Conservation (phyloP, 30 jellyfish, hydroid and myxozoan species). For the Rhopilema esculentum region DNA sequence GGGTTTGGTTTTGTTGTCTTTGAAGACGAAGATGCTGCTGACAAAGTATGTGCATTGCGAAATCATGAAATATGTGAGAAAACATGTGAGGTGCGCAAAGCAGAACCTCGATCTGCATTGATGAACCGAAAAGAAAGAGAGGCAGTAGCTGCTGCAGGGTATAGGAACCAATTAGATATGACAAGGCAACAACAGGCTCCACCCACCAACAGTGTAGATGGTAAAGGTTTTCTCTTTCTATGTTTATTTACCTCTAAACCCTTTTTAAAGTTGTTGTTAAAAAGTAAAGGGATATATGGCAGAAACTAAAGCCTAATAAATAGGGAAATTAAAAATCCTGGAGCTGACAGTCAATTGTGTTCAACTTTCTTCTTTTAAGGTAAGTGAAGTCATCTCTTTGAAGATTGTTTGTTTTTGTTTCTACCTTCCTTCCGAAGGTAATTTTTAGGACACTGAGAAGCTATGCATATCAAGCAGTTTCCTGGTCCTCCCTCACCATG, state of each 20-base stretch:
- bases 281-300: too few species aligned
- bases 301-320: too few species aligned
- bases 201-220: constrained; percentile 1
- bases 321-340: too few species aligned
- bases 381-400: too few species aligned
- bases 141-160: not conserved
- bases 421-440: too few species aligned
- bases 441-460: too few species aligned
- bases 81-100: constrained; percentile 87
- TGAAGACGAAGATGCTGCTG: constrained; percentile 96
- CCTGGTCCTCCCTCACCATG: too few species aligned
- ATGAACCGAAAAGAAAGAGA: constrained; percentile 59
- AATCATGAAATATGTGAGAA: constrained; percentile 76
- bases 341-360: too few species aligned
- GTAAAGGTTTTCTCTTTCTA: not conserved
- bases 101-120: constrained; percentile 82
- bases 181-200: constrained; percentile 18
- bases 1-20: constrained; percentile 96
- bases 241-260: not conserved
- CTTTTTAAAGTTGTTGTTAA: not conserved
- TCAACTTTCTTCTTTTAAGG: too few species aligned
- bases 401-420: too few species aligned
- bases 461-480: too few species aligned
- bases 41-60: constrained; percentile 83
- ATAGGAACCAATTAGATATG: constrained; percentile 3